phyloP scores from a whole-genome alignment of 2,113 vertebrate species.

The Leptosomus discolor region DNA sequence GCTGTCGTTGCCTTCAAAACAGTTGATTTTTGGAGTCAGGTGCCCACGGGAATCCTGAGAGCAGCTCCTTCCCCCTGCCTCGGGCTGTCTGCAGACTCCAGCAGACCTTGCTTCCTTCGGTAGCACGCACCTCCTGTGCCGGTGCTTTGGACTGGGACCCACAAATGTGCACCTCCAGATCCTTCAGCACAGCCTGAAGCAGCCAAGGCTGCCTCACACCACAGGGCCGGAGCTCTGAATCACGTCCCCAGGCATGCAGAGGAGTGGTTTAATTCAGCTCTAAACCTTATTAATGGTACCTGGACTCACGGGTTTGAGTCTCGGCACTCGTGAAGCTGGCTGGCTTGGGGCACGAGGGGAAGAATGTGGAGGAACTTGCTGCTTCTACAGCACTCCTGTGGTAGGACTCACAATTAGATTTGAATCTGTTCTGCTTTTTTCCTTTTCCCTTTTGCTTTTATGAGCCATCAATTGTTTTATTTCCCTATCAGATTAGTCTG shows the following conservation, averaged over 20 bases:
- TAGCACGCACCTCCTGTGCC: background rate
- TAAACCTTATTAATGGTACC: background rate
- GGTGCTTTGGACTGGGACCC: background rate
- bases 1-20: background rate
- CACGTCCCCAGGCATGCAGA: background rate
- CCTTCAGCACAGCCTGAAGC: background rate
- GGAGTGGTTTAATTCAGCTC: background rate
- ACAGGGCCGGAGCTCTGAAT: background rate
- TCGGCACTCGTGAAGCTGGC: background rate
- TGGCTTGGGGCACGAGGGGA: background rate
- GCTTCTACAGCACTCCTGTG: background rate
- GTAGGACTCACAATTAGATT: background rate
- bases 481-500: background rate
- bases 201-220: background rate
- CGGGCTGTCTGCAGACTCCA: background rate
- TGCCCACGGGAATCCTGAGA: background rate
- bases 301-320: background rate
- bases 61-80: background rate
- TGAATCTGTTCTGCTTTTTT: background rate
- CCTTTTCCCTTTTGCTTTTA: background rate
- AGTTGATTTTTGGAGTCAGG: background rate
- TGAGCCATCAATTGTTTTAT: slow-evolving; percentile 2
- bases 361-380: rapidly evolving
- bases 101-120: background rate
- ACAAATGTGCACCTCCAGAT: background rate